These are phyloP conservation scores for Saturnia pavonia DNA, from an alignment of 2,888 invertebrate species.

Conservation along the genomic window DNA sequence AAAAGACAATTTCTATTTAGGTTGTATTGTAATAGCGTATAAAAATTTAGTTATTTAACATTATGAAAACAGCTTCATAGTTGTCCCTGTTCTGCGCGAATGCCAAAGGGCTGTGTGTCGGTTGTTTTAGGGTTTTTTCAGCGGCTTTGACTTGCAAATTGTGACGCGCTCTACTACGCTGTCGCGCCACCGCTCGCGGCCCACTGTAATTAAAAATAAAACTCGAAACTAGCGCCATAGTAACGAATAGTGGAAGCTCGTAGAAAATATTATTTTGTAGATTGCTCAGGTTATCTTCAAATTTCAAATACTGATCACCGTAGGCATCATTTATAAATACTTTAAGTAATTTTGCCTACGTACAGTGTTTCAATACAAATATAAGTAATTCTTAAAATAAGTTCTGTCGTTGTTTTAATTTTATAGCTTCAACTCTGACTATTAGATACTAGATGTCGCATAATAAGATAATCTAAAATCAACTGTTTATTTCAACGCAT, in stretches of 20 bases:
- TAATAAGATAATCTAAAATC: too few relatives aligned
- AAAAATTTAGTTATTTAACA: conserved; percentile 6
- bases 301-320: background rate
- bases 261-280: background rate
- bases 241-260: conserved; percentile 46
- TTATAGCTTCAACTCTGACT: background rate
- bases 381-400: background rate
- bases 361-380: background rate
- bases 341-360: background rate
- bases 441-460: background rate
- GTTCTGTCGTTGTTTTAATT: background rate
- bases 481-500: too few relatives aligned
- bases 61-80: conserved; percentile 12
- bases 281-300: background rate
- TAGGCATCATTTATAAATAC: background rate
- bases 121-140: conserved; percentile 79
- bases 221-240: conserved; percentile 45
- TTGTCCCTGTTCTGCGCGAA: conserved; percentile 43
- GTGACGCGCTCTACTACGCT: conserved; percentile 47
- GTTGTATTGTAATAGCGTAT: background rate
- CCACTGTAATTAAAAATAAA: conserved; percentile 69
- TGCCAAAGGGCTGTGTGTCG: conserved; percentile 75
- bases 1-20: background rate
- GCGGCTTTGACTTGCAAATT: conserved; percentile 80
- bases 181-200: conserved; percentile 39